These are phyloP conservation scores for Phenacoccus solenopsis DNA, from an alignment of 1,140 invertebrate genomes.

Conservation along the genomic window DNA sequence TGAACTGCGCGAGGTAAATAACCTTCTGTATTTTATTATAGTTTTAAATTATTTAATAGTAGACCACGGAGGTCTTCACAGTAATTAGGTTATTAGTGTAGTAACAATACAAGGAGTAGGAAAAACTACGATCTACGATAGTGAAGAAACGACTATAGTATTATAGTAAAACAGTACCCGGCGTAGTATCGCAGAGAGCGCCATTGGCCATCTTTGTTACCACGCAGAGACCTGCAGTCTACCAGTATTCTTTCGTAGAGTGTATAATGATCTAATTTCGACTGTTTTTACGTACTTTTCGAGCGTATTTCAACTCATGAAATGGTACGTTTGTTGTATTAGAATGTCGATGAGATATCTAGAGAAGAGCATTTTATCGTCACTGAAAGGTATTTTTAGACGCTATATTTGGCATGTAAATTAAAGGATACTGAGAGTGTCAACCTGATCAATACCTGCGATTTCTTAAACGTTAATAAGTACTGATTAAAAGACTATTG, in stretches of 20 bases:
- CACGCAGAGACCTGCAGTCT: neutral
- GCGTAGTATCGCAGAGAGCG: neutral
- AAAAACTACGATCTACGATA: slow-evolving; percentile 3
- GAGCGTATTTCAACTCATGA: too few relatives aligned
- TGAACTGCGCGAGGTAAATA: neutral
- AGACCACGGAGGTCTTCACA: neutral
- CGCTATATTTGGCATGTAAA: neutral
- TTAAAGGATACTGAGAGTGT: neutral
- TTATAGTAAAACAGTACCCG: neutral
- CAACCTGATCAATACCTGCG: too few relatives aligned
- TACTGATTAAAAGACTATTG: too few relatives aligned
- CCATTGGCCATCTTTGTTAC: neutral
- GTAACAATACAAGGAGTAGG: neutral
- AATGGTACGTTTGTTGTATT: too few relatives aligned
- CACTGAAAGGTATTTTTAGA: neutral
- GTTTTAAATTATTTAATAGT: slow-evolving; percentile 4
- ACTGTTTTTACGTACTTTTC: too few relatives aligned
- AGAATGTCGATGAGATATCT: too few relatives aligned
- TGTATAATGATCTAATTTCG: too few relatives aligned
- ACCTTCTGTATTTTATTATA: slow-evolving; percentile 3
- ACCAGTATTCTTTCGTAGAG: too few relatives aligned
- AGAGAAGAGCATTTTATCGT: too few relatives aligned
- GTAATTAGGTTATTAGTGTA: slow-evolving; percentile 2
- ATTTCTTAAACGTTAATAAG: too few relatives aligned
- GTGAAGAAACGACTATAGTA: neutral